Conservation (phyloP, 2,888 invertebrate species). For the Eupithecia exiguata region DNA sequence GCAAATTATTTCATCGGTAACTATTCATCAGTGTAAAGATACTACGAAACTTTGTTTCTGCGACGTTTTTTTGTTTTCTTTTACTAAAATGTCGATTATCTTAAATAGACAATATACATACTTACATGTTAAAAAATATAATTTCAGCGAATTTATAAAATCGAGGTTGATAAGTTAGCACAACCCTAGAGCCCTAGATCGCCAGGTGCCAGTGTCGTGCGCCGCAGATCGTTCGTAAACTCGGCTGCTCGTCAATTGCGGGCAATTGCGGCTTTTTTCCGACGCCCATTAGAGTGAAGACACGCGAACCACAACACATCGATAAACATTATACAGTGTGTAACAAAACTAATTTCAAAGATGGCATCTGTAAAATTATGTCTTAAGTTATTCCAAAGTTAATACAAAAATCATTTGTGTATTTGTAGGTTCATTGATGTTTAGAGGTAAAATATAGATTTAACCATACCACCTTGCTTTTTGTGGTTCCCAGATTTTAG, state of each 20-base stretch:
- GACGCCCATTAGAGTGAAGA: slow-evolving; percentile 68
- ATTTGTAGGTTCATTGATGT: too few species aligned
- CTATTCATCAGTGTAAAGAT: background rate
- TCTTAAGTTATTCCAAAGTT: background rate
- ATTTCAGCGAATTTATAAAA: background rate
- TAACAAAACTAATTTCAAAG: slow-evolving; percentile 24
- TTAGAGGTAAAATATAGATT: too few species aligned
- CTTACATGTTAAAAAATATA: background rate
- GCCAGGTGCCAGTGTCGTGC: slow-evolving; percentile 73
- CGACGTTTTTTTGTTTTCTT: background rate
- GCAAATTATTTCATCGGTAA: background rate
- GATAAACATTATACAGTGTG: slow-evolving; percentile 25
- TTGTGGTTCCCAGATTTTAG: too few species aligned
- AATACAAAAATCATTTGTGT: background rate
- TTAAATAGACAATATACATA: background rate
- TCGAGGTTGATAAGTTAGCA: background rate
- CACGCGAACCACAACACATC: slow-evolving; percentile 60
- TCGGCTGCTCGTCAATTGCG: slow-evolving; percentile 72
- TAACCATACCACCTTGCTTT: too few species aligned
- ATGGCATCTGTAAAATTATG: background rate
- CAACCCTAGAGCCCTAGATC: slow-evolving; percentile 33
- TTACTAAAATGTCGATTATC: background rate
- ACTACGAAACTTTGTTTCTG: background rate
- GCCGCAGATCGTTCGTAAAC: slow-evolving; percentile 63
- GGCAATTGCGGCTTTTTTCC: slow-evolving; percentile 77